Evolutionary conservation across 2,113 vertebrate genomes (phyloP).

Genomic region (Puma concolor): DNA sequence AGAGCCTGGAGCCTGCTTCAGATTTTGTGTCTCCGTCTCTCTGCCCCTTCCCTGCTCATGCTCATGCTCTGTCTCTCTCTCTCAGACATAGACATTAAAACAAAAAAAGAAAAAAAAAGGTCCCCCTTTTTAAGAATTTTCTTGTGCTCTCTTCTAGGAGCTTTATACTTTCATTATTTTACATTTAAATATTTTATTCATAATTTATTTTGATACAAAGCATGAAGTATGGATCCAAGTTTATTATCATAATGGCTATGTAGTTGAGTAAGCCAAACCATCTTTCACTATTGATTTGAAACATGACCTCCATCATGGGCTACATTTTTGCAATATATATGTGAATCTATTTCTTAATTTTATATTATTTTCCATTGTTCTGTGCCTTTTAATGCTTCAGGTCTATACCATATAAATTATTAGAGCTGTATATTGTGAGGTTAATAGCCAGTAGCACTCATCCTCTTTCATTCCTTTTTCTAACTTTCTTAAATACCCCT

Average conservation of each 20-base stretch:
- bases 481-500: neutral
- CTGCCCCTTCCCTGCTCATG: no score
- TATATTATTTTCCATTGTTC: neutral
- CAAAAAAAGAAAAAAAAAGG: neutral
- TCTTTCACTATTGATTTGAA: neutral
- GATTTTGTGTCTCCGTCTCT: no score
- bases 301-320: neutral
- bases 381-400: neutral
- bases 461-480: neutral
- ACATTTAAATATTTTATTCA: neutral
- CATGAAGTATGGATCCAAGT: neutral
- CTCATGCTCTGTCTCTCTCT: no score
- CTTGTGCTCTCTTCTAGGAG: neutral
- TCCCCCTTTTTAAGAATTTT: neutral
- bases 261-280: neutral
- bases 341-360: neutral
- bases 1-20: no score
- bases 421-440: neutral
- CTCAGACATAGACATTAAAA: no score
- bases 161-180: neutral
- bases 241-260: neutral
- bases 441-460: neutral
- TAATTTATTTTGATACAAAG: neutral
- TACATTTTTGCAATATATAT: neutral
- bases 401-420: neutral